Percentiles rank a stretch among this genome's conserved stretches.
These are phyloP conservation scores for Pocillopora meandrina DNA, from an alignment of 92 coral and sea anemone species.

Conservation along the genomic window DNA sequence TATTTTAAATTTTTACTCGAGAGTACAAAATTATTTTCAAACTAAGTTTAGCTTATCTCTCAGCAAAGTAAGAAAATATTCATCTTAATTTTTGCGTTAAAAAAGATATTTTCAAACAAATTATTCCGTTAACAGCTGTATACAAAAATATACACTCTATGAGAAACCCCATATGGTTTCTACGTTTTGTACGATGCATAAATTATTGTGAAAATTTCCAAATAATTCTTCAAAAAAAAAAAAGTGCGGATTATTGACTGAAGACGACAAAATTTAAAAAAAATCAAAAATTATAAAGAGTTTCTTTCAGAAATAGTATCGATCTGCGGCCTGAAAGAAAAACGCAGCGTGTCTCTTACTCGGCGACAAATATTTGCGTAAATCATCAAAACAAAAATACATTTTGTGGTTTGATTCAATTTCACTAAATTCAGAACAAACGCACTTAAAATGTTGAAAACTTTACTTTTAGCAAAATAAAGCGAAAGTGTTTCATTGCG, in stretches of 20 bases:
- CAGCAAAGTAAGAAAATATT: constrained; percentile 6
- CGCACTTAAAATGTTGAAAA: background rate
- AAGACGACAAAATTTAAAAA: too few species aligned
- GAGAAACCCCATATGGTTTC: background rate
- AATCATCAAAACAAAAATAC: too few species aligned
- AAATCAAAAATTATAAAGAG: too few species aligned
- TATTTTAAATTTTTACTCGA: background rate
- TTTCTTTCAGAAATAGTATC: too few species aligned
- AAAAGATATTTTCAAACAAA: background rate
- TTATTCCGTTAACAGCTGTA: background rate
- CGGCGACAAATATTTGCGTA: too few species aligned
- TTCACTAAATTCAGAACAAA: too few species aligned
- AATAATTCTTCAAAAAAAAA: too few species aligned
- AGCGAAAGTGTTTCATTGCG: background rate
- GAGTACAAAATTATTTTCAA: constrained; percentile 7
- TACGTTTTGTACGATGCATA: background rate
- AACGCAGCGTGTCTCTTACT: too few species aligned
- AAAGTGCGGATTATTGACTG: too few species aligned
- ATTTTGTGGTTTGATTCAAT: too few species aligned
- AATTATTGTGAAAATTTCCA: too few species aligned
- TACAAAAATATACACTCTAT: background rate
- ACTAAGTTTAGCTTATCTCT: background rate
- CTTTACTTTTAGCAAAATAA: background rate
- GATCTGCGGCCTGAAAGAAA: too few species aligned
- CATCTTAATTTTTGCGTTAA: background rate